Base-by-base conservation (phyloP, 1,140 invertebrate genomes). In the Drosophila baimaii region DNA sequence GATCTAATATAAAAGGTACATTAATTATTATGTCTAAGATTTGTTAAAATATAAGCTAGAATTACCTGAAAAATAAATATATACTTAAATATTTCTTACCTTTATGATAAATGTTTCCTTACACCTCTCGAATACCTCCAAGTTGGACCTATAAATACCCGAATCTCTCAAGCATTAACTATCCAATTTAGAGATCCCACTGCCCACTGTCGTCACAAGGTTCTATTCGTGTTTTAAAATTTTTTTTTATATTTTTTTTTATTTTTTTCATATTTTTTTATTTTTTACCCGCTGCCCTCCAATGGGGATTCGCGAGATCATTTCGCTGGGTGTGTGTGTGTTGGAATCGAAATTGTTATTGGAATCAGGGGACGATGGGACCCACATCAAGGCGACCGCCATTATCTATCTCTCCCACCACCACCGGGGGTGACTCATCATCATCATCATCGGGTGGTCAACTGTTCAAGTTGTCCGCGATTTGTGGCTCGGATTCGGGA, bases 381-480 rank as follows among this genome's bases (percentile, higher is more conserved):
- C 68, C 73, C 82, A 86, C 82, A 85, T 85, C 78, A 85, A 85
- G 83, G 79, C 75, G 27, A 70, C 78, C 78, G 81, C 81, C 80
- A 62, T 70, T 71, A 75, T 65, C 55, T 66, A 77, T 21, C 39
- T 13, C 23, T 17, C 25, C n/a, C 66, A 35, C 31, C 27, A 23
- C 31, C 31, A 25, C 5, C n/a, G 10, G 0, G 10, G 51, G 31
- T 35, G 49, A 52, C 49, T 52, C 49, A 52, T 54, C 47, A n/a
- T 2, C 19, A 23, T 23, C 62, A n/a, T n/a, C n/a, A n/a, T n/a
- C n/a, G n/a, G 29, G 44, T 73, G 70, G 46, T 72, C 70, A 72
- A 61, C 46, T 51, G 66, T 31, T 52, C 66, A 69, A 71, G 31
- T 55, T 54, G 47, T 46, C 15, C 33, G 27, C 41, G 41, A 39